Base-by-base conservation (phyloP, 2,888 invertebrate species). In the Orthosia cruda region DNA sequence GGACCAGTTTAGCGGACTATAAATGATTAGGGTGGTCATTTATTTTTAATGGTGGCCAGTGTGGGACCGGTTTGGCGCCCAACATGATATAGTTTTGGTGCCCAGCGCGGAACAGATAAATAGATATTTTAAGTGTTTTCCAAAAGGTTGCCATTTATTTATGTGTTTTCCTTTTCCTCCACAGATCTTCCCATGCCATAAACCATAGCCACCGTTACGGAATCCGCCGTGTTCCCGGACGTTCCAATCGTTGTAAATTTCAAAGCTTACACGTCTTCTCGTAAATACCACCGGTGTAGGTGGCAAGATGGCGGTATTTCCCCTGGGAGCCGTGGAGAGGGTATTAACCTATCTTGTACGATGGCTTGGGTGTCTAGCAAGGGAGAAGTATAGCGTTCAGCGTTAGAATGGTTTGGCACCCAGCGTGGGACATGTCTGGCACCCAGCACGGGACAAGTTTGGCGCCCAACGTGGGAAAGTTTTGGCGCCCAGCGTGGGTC, bases 301-400 rank as follows among this genome's bases (percentile, higher is more conserved):
- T 72, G 57, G 63, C 61, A 72, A 15, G 57, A 47, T 45, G 45
- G 59, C n/a, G 63, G 71, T 83, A 84, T 83, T 83, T 83, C 83
- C 84, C 83, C 1, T 0, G 84, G 62, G 83, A 45, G 40, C 54
- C 32, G 26, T 72, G 63, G 32, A 63, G 49, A 18, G n/a, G 66
- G 70, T 64, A 72, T 72, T 83, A 71, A 68, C 26, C 26, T 26
- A 26, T 4, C 26, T 26, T 26, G 26, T 26, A 26, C 4, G 26
- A 26, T 4, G 3, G 26, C 26, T 26, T 3, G 4, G 26, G 26
- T 1, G 32, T 7, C 5, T 32, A 32, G 32, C 32, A 32, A 7
- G 32, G 32, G 32, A 32, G 32, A 32, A 32, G 5, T 32, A 32
- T 32, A 32, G 32, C 7, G 32, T 7, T 32, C 32, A 32, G 32